phyloP scores from a whole-genome alignment of 92 coral and sea anemone species.

The Actinernus sp. region DNA sequence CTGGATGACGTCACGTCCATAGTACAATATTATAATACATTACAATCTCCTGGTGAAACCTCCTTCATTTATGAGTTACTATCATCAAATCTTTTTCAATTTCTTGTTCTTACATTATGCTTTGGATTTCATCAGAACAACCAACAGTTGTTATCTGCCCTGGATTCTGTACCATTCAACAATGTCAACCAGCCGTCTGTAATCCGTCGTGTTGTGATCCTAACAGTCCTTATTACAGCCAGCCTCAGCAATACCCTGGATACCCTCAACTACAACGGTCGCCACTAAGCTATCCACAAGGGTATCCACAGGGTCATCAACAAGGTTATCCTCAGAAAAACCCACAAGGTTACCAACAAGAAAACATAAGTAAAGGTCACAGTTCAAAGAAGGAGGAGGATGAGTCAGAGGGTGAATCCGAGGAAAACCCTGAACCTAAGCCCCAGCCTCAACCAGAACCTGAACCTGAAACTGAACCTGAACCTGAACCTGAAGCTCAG shows the following conservation, averaged over 20 bases:
- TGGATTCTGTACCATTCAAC: constrained; percentile 58
- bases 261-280: constrained; percentile 25
- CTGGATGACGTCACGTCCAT: too few relatives aligned
- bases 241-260: constrained; percentile 16
- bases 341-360: constrained; percentile 4
- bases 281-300: neutral
- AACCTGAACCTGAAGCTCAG: constrained; percentile 1
- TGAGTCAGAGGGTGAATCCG: too few relatives aligned
- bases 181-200: constrained; percentile 73
- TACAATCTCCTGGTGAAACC: too few relatives aligned
- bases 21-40: too few relatives aligned
- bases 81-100: neutral
- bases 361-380: too few relatives aligned
- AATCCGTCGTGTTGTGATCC: constrained; percentile 81
- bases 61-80: too few relatives aligned
- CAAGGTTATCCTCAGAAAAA: constrained; percentile 40
- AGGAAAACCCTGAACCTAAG: too few relatives aligned
- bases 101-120: neutral
- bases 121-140: constrained; percentile 13
- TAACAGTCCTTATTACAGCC: constrained; percentile 52
- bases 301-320: constrained; percentile 16
- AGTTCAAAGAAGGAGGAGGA: too few relatives aligned
- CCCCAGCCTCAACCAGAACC: too few relatives aligned
- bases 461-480: too few relatives aligned
- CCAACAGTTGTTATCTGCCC: constrained; percentile 62